Conservation (phyloP, 2,888 invertebrate genomes). For the Ischnus inquisitorius region DNA sequence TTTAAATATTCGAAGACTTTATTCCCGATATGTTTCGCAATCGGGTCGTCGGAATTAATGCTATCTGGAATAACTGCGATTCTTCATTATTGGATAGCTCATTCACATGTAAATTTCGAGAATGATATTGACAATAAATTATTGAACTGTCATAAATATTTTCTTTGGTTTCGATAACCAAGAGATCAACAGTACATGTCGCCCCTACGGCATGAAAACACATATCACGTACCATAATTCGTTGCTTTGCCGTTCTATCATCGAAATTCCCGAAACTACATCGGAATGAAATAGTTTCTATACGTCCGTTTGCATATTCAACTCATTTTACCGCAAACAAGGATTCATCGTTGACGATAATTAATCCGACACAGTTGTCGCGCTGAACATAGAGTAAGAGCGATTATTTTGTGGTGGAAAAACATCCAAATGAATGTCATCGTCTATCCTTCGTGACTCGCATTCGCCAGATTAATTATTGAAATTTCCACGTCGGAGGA, state of each 20-base stretch:
- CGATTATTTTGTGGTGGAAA: background rate
- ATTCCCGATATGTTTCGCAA: conserved; percentile 21
- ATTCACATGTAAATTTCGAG: background rate
- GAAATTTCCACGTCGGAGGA: background rate
- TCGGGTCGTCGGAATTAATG: background rate
- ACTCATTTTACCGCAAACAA: background rate
- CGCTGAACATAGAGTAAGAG: background rate
- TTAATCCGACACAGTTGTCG: background rate
- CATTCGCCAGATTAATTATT: conserved; percentile 23
- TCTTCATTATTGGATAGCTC: background rate
- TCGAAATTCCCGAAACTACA: background rate
- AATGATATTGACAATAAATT: conserved; percentile 2
- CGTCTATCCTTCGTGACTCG: conserved; percentile 1
- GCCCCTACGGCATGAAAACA: background rate
- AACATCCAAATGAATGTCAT: background rate
- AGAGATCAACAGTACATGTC: background rate
- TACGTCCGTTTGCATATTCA: background rate
- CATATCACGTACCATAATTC: background rate
- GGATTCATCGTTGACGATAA: background rate
- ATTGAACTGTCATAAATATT: conserved; percentile 2
- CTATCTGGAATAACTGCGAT: background rate
- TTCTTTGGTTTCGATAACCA: background rate
- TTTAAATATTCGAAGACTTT: conserved; percentile 47
- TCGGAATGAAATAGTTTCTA: background rate
- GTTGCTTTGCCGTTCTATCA: background rate